phyloP scores from a whole-genome alignment of 2,113 vertebrate species.

The Perca flavescens region DNA sequence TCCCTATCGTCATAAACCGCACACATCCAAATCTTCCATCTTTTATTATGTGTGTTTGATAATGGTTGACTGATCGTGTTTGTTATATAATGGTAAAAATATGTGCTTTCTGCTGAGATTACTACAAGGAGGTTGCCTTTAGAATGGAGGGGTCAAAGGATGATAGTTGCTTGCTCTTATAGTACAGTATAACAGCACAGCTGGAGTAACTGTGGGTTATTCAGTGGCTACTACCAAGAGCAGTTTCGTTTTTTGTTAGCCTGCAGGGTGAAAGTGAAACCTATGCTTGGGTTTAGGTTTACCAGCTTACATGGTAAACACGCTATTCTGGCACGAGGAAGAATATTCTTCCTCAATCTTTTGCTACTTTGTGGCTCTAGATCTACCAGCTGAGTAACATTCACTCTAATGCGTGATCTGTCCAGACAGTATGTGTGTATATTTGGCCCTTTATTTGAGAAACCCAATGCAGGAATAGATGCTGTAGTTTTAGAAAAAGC shows the following conservation, averaged over 20 bases:
- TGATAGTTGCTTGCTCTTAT: neutral
- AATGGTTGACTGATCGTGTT: neutral
- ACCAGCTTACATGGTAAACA: conserved; percentile 10
- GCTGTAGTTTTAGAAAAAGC: neutral
- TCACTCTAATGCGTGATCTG: neutral
- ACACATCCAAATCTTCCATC: conserved; percentile 14
- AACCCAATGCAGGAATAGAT: conserved; percentile 5
- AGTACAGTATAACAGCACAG: neutral
- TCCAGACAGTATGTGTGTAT: neutral
- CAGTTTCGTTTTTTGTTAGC: conserved; percentile 54
- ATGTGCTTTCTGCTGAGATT: neutral
- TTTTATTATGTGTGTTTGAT: neutral
- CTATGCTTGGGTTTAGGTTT: neutral
- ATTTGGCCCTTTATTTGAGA: conserved; percentile 4
- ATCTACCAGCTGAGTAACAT: neutral
- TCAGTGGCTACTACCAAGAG: neutral
- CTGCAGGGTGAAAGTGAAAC: conserved; percentile 76
- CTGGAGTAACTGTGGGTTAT: neutral
- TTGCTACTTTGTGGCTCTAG: conserved; percentile 3
- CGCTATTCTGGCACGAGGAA: conserved; percentile 13
- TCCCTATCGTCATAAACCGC: conserved; percentile 67
- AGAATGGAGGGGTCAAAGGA: neutral
- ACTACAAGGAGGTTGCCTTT: neutral
- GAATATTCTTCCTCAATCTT: neutral
- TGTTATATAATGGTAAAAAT: neutral